These are phyloP conservation scores for Lacerta bilineata DNA, from an alignment of 2,797 vertebrate species.

Conservation along the genomic window DNA sequence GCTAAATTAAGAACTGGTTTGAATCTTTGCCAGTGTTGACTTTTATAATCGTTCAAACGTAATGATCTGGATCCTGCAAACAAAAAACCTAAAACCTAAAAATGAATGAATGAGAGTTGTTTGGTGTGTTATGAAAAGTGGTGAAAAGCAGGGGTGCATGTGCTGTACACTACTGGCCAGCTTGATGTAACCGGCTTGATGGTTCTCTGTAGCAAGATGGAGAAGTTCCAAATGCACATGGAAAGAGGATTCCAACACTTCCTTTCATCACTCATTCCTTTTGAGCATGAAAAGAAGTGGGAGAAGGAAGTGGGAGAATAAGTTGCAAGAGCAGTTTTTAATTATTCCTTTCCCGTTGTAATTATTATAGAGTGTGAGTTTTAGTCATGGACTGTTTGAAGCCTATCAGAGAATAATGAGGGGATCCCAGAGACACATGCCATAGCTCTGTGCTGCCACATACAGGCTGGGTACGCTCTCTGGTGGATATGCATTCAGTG, in stretches of 20 bases:
- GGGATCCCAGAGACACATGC: no score
- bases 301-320: background rate
- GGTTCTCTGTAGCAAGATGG: background rate
- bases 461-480: background rate
- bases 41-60: conserved; percentile 19
- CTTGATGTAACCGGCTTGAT: background rate
- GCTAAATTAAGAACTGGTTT: conserved; percentile 15
- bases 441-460: no score
- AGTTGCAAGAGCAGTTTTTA: background rate
- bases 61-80: conserved; percentile 9
- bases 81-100: background rate
- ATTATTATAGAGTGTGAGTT: no score
- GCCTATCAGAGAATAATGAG: background rate
- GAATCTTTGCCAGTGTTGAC: conserved; percentile 2
- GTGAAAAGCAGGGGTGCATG: background rate
- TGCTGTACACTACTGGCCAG: background rate
- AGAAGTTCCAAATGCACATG: background rate
- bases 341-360: no score
- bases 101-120: background rate
- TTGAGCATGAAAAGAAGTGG: background rate
- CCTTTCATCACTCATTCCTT: background rate
- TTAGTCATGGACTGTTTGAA: no score
- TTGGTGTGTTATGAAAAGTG: background rate
- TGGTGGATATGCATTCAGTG: background rate
- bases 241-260: background rate